Evolutionary conservation across 1,140 invertebrate species (phyloP).

Genomic region (Homalodisca vitripennis): DNA sequence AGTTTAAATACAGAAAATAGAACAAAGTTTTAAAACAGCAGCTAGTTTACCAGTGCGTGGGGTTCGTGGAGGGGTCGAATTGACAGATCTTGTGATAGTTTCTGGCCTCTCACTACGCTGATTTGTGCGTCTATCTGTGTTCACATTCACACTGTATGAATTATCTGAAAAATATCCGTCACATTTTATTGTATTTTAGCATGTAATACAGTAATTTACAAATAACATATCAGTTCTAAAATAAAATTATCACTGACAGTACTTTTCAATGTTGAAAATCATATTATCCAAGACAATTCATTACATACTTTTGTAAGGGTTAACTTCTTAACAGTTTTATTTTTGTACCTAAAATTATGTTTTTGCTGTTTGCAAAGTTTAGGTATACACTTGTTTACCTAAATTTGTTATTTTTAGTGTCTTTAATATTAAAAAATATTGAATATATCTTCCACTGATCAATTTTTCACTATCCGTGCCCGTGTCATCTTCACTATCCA

Average conservation of each 20-base stretch:
- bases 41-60: not conserved
- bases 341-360: too few relatives aligned
- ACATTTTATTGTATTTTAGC: not conserved
- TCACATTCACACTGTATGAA: not conserved
- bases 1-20: too few relatives aligned
- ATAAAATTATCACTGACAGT: not conserved
- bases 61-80: not conserved
- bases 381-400: too few relatives aligned
- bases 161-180: not conserved
- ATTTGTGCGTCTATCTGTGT: not conserved
- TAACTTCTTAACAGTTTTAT: not conserved
- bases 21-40: too few relatives aligned
- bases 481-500: too few relatives aligned
- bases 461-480: too few relatives aligned
- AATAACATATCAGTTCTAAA: not conserved
- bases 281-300: not conserved
- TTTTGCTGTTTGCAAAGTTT: too few relatives aligned
- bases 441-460: too few relatives aligned
- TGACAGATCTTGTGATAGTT: not conserved
- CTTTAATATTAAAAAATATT: too few relatives aligned
- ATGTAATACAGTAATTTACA: not conserved
- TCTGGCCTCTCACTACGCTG: constrained; percentile 12
- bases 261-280: not conserved
- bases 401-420: too few relatives aligned
- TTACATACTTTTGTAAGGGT: not conserved